phyloP scores from a whole-genome alignment of 2,113 vertebrate genomes.

The Chamaea fasciata region DNA sequence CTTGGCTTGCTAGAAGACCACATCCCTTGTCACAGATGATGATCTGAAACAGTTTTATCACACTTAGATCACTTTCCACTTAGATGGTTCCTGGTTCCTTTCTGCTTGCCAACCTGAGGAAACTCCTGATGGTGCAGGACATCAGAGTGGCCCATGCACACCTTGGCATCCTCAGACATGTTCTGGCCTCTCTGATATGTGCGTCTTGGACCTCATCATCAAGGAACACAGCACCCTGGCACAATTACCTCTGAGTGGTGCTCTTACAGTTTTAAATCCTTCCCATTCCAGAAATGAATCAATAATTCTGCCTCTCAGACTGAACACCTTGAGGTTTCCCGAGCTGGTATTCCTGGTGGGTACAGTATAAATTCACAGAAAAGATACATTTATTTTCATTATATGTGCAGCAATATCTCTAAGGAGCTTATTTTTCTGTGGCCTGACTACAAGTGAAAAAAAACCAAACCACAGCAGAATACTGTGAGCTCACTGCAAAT shows the following conservation, averaged over 20 bases:
- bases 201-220: not conserved
- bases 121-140: fast-evolving
- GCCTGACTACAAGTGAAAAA: too few species aligned
- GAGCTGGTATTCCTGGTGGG: not conserved
- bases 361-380: not conserved
- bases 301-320: not conserved
- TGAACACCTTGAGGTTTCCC: not conserved
- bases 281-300: not conserved
- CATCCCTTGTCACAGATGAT: fast-evolving
- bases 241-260: not conserved
- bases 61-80: not conserved
- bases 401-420: not conserved
- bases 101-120: not conserved
- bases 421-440: not conserved
- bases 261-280: not conserved
- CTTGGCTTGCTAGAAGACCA: not conserved
- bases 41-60: not conserved
- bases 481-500: not conserved
- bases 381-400: not conserved
- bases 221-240: not conserved
- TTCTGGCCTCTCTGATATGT: not conserved
- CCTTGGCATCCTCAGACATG: not conserved
- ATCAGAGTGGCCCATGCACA: fast-evolving
- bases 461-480: not conserved
- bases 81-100: not conserved